Evolutionary conservation across 2,888 invertebrate genomes (phyloP).

Genomic region (Orthonychiurus folsomi): DNA sequence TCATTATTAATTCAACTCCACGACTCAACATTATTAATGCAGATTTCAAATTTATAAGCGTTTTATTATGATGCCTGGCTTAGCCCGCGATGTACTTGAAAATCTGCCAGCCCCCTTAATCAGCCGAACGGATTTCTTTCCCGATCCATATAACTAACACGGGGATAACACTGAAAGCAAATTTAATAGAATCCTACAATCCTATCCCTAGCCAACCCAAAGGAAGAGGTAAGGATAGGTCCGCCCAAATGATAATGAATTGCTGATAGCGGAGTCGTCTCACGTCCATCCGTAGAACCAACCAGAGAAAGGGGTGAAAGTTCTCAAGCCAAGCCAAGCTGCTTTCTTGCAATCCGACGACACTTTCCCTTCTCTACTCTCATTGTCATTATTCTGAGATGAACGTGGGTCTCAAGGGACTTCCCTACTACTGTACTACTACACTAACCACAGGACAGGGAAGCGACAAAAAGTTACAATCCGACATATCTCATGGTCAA

Average conservation of each 20-base stretch:
- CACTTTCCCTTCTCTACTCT: background rate
- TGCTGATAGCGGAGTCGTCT: background rate
- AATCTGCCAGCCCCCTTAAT: too few species aligned
- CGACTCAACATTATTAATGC: too few species aligned
- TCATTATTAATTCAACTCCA: too few species aligned
- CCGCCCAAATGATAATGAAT: background rate
- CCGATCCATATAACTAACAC: too few species aligned
- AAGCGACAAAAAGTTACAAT: background rate
- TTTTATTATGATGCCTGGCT: too few species aligned
- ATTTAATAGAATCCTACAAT: background rate
- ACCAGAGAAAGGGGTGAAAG: background rate
- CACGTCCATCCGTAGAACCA: background rate
- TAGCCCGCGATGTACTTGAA: too few species aligned
- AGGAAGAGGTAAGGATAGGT: too few species aligned
- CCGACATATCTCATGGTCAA: too few species aligned
- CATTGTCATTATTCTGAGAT: background rate
- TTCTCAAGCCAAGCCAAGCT: background rate
- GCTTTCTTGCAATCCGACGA: background rate
- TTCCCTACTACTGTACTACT: background rate
- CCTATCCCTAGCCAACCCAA: too few species aligned
- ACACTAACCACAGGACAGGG: background rate
- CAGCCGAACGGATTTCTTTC: too few species aligned
- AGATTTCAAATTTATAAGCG: too few species aligned
- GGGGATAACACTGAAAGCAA: too few species aligned
- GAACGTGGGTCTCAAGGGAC: background rate